These are phyloP conservation scores for Pachymerium ferrugineum DNA, from an alignment of 2,888 invertebrate species.

Conservation along the genomic window DNA sequence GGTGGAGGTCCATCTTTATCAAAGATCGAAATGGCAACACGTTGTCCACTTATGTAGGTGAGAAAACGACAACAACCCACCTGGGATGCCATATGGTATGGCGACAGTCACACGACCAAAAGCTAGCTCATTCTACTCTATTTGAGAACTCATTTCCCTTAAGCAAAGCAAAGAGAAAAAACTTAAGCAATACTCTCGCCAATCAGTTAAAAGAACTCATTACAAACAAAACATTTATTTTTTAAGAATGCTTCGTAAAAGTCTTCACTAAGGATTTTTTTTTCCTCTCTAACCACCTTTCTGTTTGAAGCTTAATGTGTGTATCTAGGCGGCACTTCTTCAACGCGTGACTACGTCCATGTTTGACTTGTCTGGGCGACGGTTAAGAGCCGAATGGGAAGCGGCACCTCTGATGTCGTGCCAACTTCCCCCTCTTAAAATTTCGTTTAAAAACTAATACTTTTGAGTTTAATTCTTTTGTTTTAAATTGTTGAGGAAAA, in stretches of 20 bases:
- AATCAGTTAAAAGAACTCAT: neutral
- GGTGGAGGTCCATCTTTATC: neutral
- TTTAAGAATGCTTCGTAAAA: too few species aligned
- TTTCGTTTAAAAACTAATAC: neutral
- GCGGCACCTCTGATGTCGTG: neutral
- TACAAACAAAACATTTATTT: neutral
- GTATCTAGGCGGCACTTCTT: neutral
- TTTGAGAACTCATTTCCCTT: neutral
- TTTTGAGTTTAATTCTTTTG: neutral
- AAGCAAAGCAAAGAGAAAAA: neutral
- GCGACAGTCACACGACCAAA: neutral
- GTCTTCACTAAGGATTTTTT: neutral
- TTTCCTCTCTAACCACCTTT: neutral
- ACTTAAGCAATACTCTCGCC: neutral
- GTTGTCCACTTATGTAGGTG: constrained; percentile 2
- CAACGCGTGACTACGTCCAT: neutral
- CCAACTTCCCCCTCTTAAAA: neutral
- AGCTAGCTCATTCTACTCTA: neutral
- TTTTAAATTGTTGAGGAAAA: neutral
- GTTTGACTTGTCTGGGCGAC: neutral
- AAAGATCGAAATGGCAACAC: neutral
- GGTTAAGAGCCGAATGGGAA: neutral
- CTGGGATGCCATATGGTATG: neutral
- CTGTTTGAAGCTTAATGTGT: neutral
- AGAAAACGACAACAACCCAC: neutral